Conservation (phyloP, 2,888 invertebrate genomes). For the Slavum lentiscoides region DNA sequence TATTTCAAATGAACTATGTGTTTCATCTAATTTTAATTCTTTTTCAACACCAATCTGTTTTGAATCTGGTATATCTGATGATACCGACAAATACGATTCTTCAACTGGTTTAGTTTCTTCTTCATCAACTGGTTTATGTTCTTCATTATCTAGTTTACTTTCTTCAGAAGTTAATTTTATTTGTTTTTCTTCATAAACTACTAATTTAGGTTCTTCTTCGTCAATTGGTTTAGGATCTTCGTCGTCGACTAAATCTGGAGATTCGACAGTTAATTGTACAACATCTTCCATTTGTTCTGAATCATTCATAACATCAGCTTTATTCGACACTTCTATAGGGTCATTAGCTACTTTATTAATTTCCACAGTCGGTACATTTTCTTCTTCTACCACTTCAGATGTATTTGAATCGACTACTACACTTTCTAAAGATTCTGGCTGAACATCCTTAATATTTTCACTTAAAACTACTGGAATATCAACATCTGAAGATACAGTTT, state of each 20-base stretch:
- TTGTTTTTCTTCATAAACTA: neutral
- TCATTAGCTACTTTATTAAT: neutral
- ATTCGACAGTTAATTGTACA: constrained; percentile 43
- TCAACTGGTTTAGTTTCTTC: neutral
- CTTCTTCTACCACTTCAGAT: constrained; percentile 14
- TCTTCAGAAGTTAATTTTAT: neutral
- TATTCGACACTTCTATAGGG: constrained; percentile 27
- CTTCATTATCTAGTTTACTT: neutral
- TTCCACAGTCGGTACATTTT: constrained; percentile 4
- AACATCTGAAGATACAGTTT: constrained; percentile 8
- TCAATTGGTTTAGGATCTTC: constrained; percentile 37
- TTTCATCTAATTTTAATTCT: neutral
- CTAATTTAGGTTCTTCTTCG: neutral
- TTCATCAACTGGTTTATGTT: neutral
- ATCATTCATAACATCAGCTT: constrained; percentile 28
- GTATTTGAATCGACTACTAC: constrained; percentile 7
- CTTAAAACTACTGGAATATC: constrained; percentile 29
- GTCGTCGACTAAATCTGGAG: constrained; percentile 49
- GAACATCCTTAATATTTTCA: neutral
- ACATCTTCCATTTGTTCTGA: constrained; percentile 48
- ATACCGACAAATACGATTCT: neutral
- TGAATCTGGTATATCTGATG: neutral
- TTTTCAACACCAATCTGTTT: constrained; percentile 12
- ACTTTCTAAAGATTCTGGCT: constrained; percentile 20
- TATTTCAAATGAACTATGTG: neutral